These are phyloP conservation scores for Eristalis pertinax DNA, from an alignment of 2,888 invertebrate species.

Conservation along the genomic window DNA sequence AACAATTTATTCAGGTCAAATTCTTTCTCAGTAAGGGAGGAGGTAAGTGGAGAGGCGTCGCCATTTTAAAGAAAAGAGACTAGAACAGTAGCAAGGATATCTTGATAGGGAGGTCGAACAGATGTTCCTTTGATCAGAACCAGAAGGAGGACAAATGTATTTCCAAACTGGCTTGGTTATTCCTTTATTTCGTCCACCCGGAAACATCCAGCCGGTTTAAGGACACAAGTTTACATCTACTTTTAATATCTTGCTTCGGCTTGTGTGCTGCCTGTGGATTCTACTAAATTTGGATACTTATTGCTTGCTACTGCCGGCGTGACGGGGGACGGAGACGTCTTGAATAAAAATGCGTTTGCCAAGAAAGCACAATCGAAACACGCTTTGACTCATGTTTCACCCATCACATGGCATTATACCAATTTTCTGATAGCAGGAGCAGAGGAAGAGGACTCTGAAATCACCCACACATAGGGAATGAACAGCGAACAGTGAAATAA, in stretches of 20 bases:
- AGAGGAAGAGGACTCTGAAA: constrained; percentile 19
- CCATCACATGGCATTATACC: constrained; percentile 72
- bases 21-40: neutral
- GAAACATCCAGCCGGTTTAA: constrained; percentile 9
- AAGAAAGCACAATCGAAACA: constrained; percentile 66
- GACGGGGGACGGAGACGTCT: neutral
- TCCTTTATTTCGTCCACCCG: constrained; percentile 37
- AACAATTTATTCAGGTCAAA: constrained; percentile 65
- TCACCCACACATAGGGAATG: constrained; percentile 44
- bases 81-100: constrained; percentile 38
- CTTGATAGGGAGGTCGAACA: constrained; percentile 53
- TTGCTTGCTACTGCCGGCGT: constrained; percentile 39
- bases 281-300: constrained; percentile 68
- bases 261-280: constrained; percentile 53
- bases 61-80: constrained; percentile 24
- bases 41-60: neutral
- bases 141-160: constrained; percentile 69
- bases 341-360: constrained; percentile 66
- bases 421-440: constrained; percentile 50
- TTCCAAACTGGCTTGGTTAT: constrained; percentile 69
- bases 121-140: constrained; percentile 68
- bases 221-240: constrained; percentile 70
- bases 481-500: constrained; percentile 49
- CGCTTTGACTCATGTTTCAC: constrained; percentile 61
- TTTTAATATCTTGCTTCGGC: constrained; percentile 66